Base-by-base conservation (phyloP, 2,797 vertebrate species). In the Taenioides sp. region DNA sequence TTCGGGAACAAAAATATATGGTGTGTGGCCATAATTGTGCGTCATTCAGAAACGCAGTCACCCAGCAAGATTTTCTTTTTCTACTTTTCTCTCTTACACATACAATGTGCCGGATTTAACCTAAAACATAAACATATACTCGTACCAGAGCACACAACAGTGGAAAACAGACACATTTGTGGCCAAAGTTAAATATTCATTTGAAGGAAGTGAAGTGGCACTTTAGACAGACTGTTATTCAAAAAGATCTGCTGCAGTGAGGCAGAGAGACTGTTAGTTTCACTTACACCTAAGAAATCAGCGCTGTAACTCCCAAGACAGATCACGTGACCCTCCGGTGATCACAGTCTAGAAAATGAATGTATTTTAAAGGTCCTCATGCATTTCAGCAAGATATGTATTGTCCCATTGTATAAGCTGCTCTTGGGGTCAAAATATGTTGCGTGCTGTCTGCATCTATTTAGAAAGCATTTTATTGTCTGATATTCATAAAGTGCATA, bases 11-110 rank as follows among this genome's bases (percentile, higher is more conserved):
- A 77, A 86, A 87, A 84, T 78, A 80, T 52, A 75, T 43, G 47
- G 17, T 25, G 40, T 65, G 65, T 64, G 81, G 65, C 69, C 72
- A 71, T 77, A 82, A 77, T 68, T 83, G 77, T 64, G 82, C 73
- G 74, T 72, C 71, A 75, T 71, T 78, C 76, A 71, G 73, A 74
- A 52, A 72, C 80, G 72, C 61, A 74, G 52, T 78, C 37, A 71
- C 71, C 37, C 70, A 75, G 73, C 65, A 65, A 73, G 22, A 37
- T 75, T 73, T 37, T 76, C 72, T 27, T 60, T 59, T 31, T 66
- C 47, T 37, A 64, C 66, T 55, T 77, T 40, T 68, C 47, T 31
- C 23, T 40, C 64, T 52, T 61, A 66, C 25, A 61, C 47, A 65
- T 58, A 70, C 59, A 47, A 67, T 17, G 18, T 57, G 20, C 60